Evolutionary conservation across 2,113 vertebrate species (phyloP).

Genomic region (Scomber japonicus): DNA sequence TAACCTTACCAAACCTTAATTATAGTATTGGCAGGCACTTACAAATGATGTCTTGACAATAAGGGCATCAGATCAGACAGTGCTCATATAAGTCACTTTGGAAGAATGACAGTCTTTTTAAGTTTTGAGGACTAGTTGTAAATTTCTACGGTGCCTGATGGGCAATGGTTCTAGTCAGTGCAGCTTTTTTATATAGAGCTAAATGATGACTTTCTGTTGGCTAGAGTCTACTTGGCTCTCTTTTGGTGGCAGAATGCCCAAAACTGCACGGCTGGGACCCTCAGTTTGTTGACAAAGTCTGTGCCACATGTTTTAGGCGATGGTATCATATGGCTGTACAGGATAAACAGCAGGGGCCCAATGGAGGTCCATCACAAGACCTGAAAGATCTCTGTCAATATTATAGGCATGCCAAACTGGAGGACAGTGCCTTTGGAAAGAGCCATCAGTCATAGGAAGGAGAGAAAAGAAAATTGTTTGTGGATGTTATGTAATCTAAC

Average conservation of each 20-base stretch:
- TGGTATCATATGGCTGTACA: constrained; percentile 50
- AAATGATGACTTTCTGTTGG: constrained; percentile 18
- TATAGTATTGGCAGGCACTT: too few relatives aligned
- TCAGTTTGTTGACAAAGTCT: constrained; percentile 67
- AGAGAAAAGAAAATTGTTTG: constrained; percentile 72
- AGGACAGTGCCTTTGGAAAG: constrained; percentile 24
- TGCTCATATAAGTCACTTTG: neutral
- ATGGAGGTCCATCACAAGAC: constrained; percentile 43
- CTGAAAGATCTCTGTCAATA: constrained; percentile 46
- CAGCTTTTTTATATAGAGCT: constrained; percentile 21
- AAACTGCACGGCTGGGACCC: constrained; percentile 47
- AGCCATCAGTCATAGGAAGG: constrained; percentile 59
- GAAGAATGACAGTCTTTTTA: neutral
- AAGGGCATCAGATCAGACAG: neutral
- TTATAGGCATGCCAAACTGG: constrained; percentile 16
- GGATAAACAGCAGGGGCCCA: constrained; percentile 61
- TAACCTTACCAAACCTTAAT: too few relatives aligned
- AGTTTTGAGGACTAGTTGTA: neutral
- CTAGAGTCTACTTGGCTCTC: constrained; percentile 4
- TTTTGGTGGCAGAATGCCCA: constrained; percentile 42
- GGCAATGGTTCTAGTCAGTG: neutral
- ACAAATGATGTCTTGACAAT: neutral
- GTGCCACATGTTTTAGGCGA: constrained; percentile 66
- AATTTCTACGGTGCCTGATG: neutral
- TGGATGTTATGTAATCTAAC: constrained; percentile 75